These are phyloP conservation scores for Enteromius viviparus DNA, from an alignment of 2,797 vertebrate species.

Conservation along the genomic window DNA sequence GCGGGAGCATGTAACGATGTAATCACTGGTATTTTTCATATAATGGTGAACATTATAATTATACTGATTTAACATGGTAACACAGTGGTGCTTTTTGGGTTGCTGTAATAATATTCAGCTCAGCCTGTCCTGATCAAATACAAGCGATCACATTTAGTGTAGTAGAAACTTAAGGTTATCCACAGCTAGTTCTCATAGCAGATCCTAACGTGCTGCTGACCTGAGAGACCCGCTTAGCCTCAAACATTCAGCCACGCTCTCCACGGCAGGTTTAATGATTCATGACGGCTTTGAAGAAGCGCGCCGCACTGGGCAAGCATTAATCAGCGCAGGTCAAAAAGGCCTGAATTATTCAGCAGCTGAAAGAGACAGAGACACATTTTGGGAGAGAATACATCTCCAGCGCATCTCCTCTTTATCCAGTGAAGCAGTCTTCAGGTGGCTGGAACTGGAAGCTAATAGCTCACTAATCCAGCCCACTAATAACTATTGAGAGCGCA, in stretches of 20 bases:
- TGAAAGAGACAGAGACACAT: constrained; percentile 42
- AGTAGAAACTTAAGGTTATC: background rate
- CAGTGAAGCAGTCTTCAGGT: constrained; percentile 1
- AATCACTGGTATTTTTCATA: background rate
- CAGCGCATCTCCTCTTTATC: background rate
- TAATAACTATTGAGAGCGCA: background rate
- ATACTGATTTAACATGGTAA: background rate
- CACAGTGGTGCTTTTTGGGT: background rate
- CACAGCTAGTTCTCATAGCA: background rate
- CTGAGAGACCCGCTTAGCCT: background rate
- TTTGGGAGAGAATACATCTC: constrained; percentile 33
- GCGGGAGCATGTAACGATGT: background rate
- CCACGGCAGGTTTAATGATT: constrained; percentile 53
- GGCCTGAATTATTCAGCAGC: constrained; percentile 64
- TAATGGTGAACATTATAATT: background rate
- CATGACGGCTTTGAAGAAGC: constrained; percentile 49
- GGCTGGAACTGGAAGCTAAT: background rate
- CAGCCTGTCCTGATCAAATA: background rate
- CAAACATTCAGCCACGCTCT: constrained; percentile 23
- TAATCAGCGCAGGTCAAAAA: constrained; percentile 64
- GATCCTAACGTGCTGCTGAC: background rate
- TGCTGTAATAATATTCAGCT: background rate
- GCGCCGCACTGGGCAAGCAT: constrained; percentile 51
- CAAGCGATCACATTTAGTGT: background rate
- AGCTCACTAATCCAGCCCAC: background rate